phyloP scores from a whole-genome alignment of 2,113 vertebrate species.

The Aptenodytes forsteri region DNA sequence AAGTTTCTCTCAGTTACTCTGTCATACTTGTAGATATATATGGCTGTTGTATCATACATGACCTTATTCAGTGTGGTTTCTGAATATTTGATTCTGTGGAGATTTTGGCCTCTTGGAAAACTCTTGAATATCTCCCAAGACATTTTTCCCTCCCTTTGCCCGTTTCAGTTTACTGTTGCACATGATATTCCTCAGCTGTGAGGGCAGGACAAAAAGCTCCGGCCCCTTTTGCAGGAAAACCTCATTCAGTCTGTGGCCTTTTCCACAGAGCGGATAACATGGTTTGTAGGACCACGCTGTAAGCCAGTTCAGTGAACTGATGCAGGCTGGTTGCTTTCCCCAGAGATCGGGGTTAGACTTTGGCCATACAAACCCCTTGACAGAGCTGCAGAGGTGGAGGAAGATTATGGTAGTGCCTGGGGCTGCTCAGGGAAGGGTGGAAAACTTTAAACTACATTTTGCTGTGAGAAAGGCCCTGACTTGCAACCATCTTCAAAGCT shows the following conservation, averaged over 20 bases:
- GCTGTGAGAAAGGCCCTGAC: not conserved
- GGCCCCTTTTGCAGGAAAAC: not conserved
- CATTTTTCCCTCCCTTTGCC: not conserved
- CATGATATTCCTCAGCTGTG: not conserved
- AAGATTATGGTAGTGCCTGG: not conserved
- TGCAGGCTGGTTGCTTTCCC: not conserved
- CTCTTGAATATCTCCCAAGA: not conserved
- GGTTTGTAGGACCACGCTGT: not conserved
- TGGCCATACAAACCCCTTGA: not conserved
- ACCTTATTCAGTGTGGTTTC: not conserved
- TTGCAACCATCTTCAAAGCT: not conserved
- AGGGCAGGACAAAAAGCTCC: not conserved
- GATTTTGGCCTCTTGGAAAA: not conserved
- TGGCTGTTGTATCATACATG: not conserved
- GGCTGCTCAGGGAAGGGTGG: not conserved
- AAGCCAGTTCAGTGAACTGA: not conserved
- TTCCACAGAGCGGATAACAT: fast-evolving
- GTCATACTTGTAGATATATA: not conserved
- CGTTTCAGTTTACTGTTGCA: not conserved
- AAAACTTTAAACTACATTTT: not conserved
- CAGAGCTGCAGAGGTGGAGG: not conserved
- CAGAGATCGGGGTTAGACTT: not conserved
- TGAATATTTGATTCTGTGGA: not conserved
- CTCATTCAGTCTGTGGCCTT: not conserved
- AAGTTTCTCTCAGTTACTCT: not conserved